Evolutionary conservation across 2,113 vertebrate genomes (phyloP), one percentile per base, ranked within the genome.

Genomic region (Talpa occidentalis): DNA sequence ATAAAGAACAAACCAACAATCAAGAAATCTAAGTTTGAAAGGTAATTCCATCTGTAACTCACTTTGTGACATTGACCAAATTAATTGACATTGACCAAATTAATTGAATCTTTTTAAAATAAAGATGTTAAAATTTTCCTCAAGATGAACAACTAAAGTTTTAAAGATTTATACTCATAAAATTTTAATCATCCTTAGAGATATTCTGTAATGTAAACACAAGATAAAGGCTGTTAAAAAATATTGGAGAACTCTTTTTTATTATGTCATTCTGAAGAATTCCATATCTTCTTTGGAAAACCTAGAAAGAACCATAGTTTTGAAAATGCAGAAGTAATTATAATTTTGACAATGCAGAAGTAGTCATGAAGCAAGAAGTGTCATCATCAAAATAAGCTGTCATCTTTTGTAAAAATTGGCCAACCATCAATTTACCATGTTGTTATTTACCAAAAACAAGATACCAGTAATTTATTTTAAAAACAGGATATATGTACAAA

Each of bases 21-120:
- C 44, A 62, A 70, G 44, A 91, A 22, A 84, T 15, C 60, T 80
- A 49, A 6, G 9, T 30, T 62, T 67, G 70, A 77, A n/a, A 54
- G 30, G 10, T 24, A 56, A 5, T 26, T 49, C n/a, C 6, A 77
- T 26, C 10, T 64, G 8, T 24, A 72, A 84, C 26, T 91, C n/a
- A 66, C 32, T 90, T 90, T 77, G 42, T 64, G 35, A 37, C 47
- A 47, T 12, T 59, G 28, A 59, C 47, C 21, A 90, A 93, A 87
- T 78, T 44, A 93, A 44, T 49, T 81, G 37, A 30, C 2, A 7
- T 90, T 59, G 28, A 59, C 47, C 21, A 90, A 93, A 87, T 78
- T 44, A 93, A 44, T 49, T 81, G 12, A 82, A 56, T 66, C 56
- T 30, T 93, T 78, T 77, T 59, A 77, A 90, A 87, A 90, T 35